These are phyloP conservation scores for Phrynocephalus forsythii DNA, from an alignment of 2,797 vertebrate species.

Conservation along the genomic window DNA sequence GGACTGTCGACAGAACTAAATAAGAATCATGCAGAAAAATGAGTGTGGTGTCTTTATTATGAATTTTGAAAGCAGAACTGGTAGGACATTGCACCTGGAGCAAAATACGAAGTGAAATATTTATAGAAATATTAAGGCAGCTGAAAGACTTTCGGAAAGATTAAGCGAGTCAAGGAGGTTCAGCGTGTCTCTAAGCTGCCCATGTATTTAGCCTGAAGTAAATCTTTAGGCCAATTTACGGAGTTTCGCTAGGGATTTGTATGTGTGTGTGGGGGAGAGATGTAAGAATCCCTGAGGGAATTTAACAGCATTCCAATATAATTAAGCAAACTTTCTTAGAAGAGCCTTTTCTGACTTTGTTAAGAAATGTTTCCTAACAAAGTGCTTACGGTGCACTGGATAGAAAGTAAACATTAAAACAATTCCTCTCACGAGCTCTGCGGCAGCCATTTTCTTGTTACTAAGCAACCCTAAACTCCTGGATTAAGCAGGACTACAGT, in stretches of 20 bases:
- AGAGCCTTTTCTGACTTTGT: background rate
- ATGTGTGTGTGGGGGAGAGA: background rate
- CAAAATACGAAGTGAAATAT: background rate
- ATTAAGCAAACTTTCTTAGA: background rate
- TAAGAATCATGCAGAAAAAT: background rate
- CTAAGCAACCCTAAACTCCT: constrained; percentile 19
- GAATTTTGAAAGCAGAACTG: background rate
- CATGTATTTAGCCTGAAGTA: background rate
- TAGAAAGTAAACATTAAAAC: background rate
- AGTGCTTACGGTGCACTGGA: background rate
- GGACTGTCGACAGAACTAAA: background rate
- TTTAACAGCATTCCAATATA: background rate
- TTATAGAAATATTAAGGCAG: background rate
- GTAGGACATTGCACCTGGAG: background rate
- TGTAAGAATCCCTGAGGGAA: background rate
- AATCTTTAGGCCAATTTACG: background rate
- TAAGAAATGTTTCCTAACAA: too few relatives aligned
- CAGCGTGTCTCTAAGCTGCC: background rate
- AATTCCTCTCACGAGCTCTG: background rate
- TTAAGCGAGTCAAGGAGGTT: background rate
- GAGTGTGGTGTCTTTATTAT: too few relatives aligned
- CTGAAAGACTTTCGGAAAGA: background rate
- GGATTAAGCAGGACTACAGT: constrained; percentile 7
- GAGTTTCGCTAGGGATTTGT: background rate
- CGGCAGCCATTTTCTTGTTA: background rate